phyloP scores from a whole-genome alignment of 1,140 invertebrate genomes.

The Brachionus rubens region DNA sequence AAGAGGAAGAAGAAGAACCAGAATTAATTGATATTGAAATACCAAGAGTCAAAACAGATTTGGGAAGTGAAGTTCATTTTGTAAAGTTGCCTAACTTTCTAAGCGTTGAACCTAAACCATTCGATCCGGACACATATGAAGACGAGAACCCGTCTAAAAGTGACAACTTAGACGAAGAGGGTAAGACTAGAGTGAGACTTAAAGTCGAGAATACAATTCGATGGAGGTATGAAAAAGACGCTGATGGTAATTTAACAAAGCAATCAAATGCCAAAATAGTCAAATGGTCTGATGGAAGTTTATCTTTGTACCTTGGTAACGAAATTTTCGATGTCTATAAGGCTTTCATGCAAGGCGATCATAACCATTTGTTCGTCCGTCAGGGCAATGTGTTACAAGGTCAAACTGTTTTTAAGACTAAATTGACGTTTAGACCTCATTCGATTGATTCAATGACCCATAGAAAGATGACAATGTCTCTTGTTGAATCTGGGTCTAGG shows the following conservation, averaged over 20 bases:
- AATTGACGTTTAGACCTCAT: constrained; percentile 44
- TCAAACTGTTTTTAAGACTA: constrained; percentile 42
- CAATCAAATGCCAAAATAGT: constrained; percentile 43
- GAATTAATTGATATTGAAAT: constrained; percentile 37
- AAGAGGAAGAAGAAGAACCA: constrained; percentile 31
- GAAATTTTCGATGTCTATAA: constrained; percentile 46
- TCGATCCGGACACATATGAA: constrained; percentile 19
- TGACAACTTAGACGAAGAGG: constrained; percentile 38
- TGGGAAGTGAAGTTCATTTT: constrained; percentile 43
- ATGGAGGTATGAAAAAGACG: constrained; percentile 30
- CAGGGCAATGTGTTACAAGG: constrained; percentile 30
- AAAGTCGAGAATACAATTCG: constrained; percentile 45
- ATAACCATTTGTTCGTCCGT: constrained; percentile 46
- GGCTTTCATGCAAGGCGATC: constrained; percentile 15
- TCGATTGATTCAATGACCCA: constrained; percentile 43
- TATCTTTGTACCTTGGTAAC: constrained; percentile 36
- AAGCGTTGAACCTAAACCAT: constrained; percentile 43
- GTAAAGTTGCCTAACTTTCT: constrained; percentile 43
- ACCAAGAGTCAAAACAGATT: constrained; percentile 37
- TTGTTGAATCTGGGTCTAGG: constrained; percentile 4
- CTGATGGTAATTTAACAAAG: not conserved
- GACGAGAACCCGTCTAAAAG: constrained; percentile 24
- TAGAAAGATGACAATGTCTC: constrained; percentile 42
- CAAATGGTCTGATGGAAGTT: constrained; percentile 46
- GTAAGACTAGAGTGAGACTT: constrained; percentile 29